Evolutionary conservation across 1,140 invertebrate genomes (phyloP).

Genomic region (Ostrea edulis): DNA sequence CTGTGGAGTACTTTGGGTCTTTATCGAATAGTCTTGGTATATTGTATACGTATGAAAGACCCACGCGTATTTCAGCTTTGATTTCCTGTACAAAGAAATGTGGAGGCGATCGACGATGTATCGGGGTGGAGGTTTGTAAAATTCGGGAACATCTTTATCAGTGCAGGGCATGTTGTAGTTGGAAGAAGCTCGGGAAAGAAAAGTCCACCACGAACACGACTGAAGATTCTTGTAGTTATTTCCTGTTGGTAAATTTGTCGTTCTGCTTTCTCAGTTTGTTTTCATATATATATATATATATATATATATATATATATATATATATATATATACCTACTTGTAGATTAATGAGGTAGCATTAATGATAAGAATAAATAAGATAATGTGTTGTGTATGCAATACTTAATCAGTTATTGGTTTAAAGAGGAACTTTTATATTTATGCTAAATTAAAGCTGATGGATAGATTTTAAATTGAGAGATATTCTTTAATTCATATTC

Average conservation of each 20-base stretch:
- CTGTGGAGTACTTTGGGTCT: neutral
- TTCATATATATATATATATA: too few species aligned
- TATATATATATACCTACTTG: too few species aligned
- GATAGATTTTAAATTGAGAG: too few species aligned
- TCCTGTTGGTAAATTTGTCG: neutral
- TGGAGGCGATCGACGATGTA: neutral
- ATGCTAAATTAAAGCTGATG: too few species aligned
- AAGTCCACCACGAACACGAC: neutral
- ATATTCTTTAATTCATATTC: too few species aligned
- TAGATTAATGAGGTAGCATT: too few species aligned
- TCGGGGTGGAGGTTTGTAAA: neutral
- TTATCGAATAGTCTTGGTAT: neutral
- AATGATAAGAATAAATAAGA: too few species aligned
- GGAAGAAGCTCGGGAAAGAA: neutral
- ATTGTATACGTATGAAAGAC: neutral
- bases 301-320: too few species aligned
- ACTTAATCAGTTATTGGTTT: too few species aligned
- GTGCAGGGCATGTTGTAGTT: neutral
- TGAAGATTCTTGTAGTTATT: neutral
- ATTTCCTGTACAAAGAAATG: neutral
- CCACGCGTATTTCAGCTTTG: neutral
- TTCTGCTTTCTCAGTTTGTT: too few species aligned
- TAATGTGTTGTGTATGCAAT: too few species aligned
- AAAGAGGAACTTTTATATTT: too few species aligned
- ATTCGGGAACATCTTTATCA: neutral